Conservation (phyloP, 2,888 invertebrate genomes). For the Morpho deidamia region DNA sequence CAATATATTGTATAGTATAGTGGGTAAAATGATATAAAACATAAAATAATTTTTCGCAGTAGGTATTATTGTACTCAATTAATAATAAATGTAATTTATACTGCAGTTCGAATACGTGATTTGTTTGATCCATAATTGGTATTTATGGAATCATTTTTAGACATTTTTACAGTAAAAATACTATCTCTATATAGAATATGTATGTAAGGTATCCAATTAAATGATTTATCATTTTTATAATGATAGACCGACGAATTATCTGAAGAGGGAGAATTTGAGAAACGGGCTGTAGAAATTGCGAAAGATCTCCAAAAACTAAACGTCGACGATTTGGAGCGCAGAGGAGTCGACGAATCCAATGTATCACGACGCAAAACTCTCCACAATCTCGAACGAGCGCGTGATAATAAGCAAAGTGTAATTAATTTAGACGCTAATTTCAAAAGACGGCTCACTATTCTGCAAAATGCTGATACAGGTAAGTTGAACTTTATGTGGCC, state of each 20-base stretch:
- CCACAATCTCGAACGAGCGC: conserved; percentile 91
- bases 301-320: conserved; percentile 90
- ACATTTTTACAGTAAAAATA: too few relatives aligned
- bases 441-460: conserved; percentile 90
- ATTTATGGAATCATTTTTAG: too few relatives aligned
- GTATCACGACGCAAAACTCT: conserved; percentile 90
- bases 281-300: conserved; percentile 94
- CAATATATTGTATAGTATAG: too few relatives aligned
- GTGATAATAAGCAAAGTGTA: conserved; percentile 88
- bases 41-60: too few relatives aligned
- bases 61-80: too few relatives aligned
- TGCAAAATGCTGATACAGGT: conserved; percentile 83
- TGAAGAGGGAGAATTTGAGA: conserved; percentile 89
- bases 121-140: too few relatives aligned
- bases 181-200: too few relatives aligned
- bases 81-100: too few relatives aligned
- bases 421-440: conserved; percentile 96
- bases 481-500: conserved; percentile 63
- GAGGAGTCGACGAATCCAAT: conserved; percentile 83
- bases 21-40: too few relatives aligned
- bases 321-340: conserved; percentile 89
- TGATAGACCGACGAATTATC: conserved; percentile 86
- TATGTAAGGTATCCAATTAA: too few relatives aligned
- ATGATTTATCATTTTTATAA: background rate
- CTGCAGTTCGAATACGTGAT: too few relatives aligned